phyloP scores from a whole-genome alignment of 2,888 invertebrate genomes.

The Thysanoteuthis rhombus region DNA sequence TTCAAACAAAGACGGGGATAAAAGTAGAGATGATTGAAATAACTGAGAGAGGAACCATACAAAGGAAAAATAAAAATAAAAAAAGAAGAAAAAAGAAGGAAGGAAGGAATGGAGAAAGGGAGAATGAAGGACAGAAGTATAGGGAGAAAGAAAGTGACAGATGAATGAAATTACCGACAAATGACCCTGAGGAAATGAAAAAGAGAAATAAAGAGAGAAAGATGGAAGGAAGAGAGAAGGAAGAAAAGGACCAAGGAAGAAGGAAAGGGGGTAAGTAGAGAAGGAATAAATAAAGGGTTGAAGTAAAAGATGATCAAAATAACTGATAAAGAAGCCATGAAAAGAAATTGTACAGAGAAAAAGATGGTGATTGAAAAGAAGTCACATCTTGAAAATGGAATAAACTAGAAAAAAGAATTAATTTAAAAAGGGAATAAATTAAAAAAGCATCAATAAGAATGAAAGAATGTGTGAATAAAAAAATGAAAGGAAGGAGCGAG shows the following conservation, averaged over 20 bases:
- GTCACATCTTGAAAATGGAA: background rate
- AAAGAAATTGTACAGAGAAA: background rate
- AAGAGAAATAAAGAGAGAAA: background rate
- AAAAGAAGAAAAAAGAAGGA: background rate
- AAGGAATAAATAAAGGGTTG: background rate
- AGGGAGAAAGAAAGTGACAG: no score
- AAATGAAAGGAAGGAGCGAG: no score
- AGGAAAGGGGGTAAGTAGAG: no score
- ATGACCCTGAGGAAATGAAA: no score
- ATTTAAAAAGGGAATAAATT: no score
- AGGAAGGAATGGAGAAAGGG: background rate
- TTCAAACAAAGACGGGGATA: no score
- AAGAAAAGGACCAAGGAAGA: background rate
- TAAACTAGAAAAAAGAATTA: no score
- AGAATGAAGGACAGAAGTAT: no score
- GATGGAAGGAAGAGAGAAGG: background rate
- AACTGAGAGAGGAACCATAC: background rate
- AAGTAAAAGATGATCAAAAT: background rate
- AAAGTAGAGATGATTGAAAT: no score
- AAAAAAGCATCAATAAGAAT: no score
- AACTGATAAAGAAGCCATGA: background rate
- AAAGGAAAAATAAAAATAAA: background rate
- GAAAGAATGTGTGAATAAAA: no score
- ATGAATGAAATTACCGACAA: no score
- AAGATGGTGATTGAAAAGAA: background rate